A percentile compares a stretch with the other conserved stretches of the same genome.
These are phyloP conservation scores for Helobdella robusta DNA, from an alignment of 2,888 invertebrate genomes.

Conservation along the genomic window DNA sequence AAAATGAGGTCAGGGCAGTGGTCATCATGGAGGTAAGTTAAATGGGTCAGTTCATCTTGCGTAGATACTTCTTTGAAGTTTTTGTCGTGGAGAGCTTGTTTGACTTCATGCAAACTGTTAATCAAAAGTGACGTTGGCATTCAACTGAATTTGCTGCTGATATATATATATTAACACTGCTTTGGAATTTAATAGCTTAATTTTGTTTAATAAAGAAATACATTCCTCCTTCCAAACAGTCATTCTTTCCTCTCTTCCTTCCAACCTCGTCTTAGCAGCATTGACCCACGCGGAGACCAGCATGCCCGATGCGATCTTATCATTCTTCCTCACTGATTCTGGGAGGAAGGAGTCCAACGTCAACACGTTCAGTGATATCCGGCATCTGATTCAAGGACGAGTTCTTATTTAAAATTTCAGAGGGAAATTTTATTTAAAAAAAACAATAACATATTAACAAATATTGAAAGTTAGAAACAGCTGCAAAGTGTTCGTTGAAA, in stretches of 20 bases:
- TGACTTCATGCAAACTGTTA: background rate
- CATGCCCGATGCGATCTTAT: conserved; percentile 39
- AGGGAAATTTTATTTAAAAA: background rate
- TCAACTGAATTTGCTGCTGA: too few relatives aligned
- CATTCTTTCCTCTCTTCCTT: too few relatives aligned
- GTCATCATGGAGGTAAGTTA: conserved; percentile 39
- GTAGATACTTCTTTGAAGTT: conserved; percentile 36
- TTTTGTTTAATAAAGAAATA: too few relatives aligned
- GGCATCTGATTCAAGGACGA: conserved; percentile 37
- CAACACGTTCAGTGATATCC: conserved; percentile 35
- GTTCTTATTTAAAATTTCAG: background rate
- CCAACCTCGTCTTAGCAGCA: conserved; percentile 42
- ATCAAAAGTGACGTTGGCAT: too few relatives aligned
- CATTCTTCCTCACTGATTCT: conserved; percentile 41
- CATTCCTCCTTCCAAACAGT: too few relatives aligned
- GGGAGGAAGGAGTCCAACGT: conserved; percentile 44
- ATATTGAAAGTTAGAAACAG: background rate
- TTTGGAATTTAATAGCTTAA: too few relatives aligned
- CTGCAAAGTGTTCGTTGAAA: background rate
- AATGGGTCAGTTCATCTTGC: conserved; percentile 35
- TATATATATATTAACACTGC: too few relatives aligned
- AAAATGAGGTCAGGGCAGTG: conserved; percentile 44
- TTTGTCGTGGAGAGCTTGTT: conserved; percentile 36
- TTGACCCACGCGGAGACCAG: conserved; percentile 45
- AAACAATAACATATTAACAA: background rate